Conservation (phyloP, 2,888 invertebrate genomes). For the Lasioglossum pauxillum region DNA sequence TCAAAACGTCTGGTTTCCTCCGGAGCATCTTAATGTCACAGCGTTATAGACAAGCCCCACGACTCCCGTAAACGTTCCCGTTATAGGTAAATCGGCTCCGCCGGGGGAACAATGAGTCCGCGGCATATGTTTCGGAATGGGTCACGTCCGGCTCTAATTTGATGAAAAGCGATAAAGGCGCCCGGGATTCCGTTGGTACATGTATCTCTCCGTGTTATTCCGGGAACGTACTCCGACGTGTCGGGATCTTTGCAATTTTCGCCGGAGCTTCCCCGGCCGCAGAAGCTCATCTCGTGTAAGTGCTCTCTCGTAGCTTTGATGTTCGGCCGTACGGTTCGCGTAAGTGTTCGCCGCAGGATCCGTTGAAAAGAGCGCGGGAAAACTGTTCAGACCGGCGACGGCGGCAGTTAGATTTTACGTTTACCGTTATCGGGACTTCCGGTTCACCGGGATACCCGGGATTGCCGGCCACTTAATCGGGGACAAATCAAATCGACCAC, state of each 20-base stretch:
- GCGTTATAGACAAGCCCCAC: background rate
- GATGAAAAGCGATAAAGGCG: conserved; percentile 50
- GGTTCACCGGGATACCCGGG: conserved; percentile 8
- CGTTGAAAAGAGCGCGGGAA: conserved; percentile 50
- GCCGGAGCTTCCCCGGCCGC: conserved; percentile 56
- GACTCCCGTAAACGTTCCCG: conserved; percentile 1
- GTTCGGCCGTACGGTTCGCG: conserved; percentile 36
- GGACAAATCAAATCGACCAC: conserved; percentile 37
- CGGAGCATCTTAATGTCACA: background rate
- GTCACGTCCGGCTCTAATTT: conserved; percentile 52
- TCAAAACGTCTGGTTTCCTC: too few relatives aligned
- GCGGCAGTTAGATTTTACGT: conserved; percentile 80
- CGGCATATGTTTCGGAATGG: conserved; percentile 28
- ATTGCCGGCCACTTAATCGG: conserved; percentile 47
- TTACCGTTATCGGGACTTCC: conserved; percentile 73
- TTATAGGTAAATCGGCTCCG: conserved; percentile 24
- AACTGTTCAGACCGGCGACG: conserved; percentile 51
- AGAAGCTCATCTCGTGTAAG: conserved; percentile 66
- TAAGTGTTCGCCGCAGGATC: conserved; percentile 36
- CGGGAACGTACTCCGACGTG: conserved; percentile 33
- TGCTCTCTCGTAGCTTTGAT: conserved; percentile 54
- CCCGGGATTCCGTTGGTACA: background rate
- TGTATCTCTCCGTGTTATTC: conserved; percentile 40
- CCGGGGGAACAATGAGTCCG: background rate
- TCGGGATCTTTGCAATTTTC: conserved; percentile 61